Base-by-base conservation (phyloP, 2,113 vertebrate species). In the Turdus rufiventris region DNA sequence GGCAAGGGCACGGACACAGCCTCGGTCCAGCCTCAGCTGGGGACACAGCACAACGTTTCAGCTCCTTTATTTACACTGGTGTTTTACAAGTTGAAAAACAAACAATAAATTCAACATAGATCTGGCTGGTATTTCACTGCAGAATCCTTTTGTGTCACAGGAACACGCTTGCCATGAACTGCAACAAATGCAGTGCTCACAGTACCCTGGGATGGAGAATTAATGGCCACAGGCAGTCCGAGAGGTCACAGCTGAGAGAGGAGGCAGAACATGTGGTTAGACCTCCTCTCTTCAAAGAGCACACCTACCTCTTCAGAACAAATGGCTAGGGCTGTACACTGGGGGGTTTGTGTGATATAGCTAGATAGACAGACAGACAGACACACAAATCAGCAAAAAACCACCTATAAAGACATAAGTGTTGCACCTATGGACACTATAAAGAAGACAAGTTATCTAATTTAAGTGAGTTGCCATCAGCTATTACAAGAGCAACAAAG, bases 1-100 rank as follows among this genome's bases (percentile, higher is more conserved):
- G 0, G 53, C 83, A 72, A 70, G 81, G 74, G 61, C 83, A 79
- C 0, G 0, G 72, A 6, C 10, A 1, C 0, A 0, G 86, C 68
- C 60, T 10, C 18, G 3, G 23, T 1, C 12, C 56, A 18, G 31
- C 12, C 0, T 21, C 54, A 18, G 18, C 56, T 36, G 28, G 33
- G 21, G 47, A 70, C 5, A 60, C 3, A 26, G 31, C n/a, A 43
- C 56, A 15, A 15, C 18, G 7, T 13, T 50, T 42, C 5, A 1
- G 13, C 34, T 65, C 60, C 42, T 36, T 33, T 53, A 38, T 65
- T 79, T 75, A 48, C 48, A 40, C 29, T 34, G 43, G 2, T 23
- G 43, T 21, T 95, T 53, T 33, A 74, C 19, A 75, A 67, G 19
- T 5, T 82, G 74, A 60, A 76, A 92, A 90, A 9, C 40, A 60